Conservation (phyloP, 1,140 invertebrate genomes). For the Magallana angulata region DNA sequence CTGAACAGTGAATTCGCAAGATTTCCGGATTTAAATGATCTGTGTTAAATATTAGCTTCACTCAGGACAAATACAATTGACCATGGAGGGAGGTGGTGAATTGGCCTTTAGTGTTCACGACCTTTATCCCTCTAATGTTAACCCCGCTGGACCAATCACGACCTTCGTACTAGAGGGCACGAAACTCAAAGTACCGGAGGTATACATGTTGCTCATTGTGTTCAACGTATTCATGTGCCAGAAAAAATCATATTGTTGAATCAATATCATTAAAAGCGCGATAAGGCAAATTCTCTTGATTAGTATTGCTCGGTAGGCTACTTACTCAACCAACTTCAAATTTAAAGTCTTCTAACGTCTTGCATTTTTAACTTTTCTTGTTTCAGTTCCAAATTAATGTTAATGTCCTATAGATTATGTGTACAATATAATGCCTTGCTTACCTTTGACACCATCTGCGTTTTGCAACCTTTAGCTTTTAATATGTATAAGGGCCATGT, state of each 20-base stretch:
- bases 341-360: too few species aligned
- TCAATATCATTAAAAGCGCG: too few species aligned
- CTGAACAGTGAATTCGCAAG: background rate
- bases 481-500: too few species aligned
- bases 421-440: too few species aligned
- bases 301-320: too few species aligned
- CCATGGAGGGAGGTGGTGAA: conserved; percentile 39
- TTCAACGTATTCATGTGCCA: background rate
- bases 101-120: conserved; percentile 50
- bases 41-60: background rate
- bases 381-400: too few species aligned
- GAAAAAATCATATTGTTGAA: background rate
- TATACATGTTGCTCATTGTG: background rate
- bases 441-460: too few species aligned
- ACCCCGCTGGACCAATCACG: conserved; percentile 55
- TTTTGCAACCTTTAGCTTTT: too few species aligned
- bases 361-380: too few species aligned
- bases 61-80: background rate
- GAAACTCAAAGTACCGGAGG: conserved; percentile 60
- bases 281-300: too few species aligned
- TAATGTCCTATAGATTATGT: too few species aligned
- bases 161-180: conserved; percentile 63
- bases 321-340: too few species aligned
- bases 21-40: conserved; percentile 17
- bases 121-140: conserved; percentile 48